phyloP scores from a whole-genome alignment of 2,888 invertebrate species.

The Limenitis camilla region DNA sequence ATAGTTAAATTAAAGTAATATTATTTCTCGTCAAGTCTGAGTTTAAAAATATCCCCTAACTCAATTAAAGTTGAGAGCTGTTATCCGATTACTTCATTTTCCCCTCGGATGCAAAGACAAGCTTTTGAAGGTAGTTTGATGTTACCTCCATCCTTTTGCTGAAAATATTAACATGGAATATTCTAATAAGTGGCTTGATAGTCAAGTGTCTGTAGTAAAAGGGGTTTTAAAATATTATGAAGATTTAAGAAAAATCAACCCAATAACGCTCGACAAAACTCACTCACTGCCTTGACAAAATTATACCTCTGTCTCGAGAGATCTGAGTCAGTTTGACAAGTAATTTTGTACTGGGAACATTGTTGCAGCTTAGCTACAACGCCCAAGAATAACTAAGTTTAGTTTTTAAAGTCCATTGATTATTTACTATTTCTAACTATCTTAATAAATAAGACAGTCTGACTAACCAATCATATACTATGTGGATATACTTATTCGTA shows the following conservation, averaged over 20 bases:
- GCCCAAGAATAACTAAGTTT: no score
- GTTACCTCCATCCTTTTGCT: slow-evolving; percentile 5
- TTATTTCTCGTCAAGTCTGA: slow-evolving; percentile 5
- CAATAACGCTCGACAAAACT: no score
- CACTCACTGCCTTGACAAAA: no score
- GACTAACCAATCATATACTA: no score
- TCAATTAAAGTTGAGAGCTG: slow-evolving; percentile 26
- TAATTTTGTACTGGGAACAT: no score
- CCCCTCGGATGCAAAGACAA: slow-evolving; percentile 24
- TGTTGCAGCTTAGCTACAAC: no score
- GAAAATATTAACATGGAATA: slow-evolving; percentile 2
- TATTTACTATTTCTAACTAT: no score
- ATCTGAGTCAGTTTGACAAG: no score
- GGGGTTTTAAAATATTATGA: not conserved
- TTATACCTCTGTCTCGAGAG: no score
- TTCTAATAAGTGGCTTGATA: slow-evolving; percentile 7
- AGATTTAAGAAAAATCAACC: not conserved
- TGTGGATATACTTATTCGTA: no score
- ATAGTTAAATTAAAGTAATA: slow-evolving; percentile 1
- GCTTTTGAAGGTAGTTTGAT: slow-evolving; percentile 18
- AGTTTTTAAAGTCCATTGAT: no score
- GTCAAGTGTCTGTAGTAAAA: not conserved
- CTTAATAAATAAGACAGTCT: no score
- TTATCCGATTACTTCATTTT: slow-evolving; percentile 26
- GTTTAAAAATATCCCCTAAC: slow-evolving; percentile 22